Percentiles rank a stretch among this genome's conserved stretches.
phyloP scores from a whole-genome alignment of 2,797 vertebrate species.

The Paedocypris micromegethes region DNA sequence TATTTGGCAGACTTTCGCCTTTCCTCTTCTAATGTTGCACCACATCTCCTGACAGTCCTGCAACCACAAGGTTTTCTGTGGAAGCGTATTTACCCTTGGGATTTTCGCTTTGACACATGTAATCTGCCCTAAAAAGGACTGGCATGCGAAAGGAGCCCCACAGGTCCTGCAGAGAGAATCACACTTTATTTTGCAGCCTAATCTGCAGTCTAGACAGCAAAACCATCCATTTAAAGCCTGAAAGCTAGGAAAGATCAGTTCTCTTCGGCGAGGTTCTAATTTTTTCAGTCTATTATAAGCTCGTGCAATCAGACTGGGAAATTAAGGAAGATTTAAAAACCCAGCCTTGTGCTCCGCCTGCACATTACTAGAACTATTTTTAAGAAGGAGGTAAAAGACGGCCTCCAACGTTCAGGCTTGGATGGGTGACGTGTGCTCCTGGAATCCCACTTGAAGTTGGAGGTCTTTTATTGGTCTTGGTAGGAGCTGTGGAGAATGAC shows the following conservation, averaged over 20 bases:
- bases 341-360: not conserved
- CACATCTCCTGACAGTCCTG: not conserved
- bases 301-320: slow-evolving; percentile 46
- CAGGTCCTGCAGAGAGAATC: slow-evolving; percentile 62
- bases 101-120: slow-evolving; percentile 64
- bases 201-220: slow-evolving; percentile 72
- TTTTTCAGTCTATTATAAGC: slow-evolving; percentile 64
- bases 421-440: no score
- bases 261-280: slow-evolving; percentile 57
- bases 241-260: slow-evolving; percentile 61
- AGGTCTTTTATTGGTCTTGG: no score
- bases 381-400: slow-evolving; percentile 7
- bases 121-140: slow-evolving; percentile 75
- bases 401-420: not conserved
- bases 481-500: no score
- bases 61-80: slow-evolving; percentile 11
- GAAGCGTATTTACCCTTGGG: slow-evolving; percentile 60
- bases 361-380: slow-evolving; percentile 9
- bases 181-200: slow-evolving; percentile 53
- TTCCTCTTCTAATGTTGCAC: not conserved
- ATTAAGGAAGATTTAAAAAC: slow-evolving; percentile 53
- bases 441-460: no score
- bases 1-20: slow-evolving; percentile 7
- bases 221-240: slow-evolving; percentile 76
- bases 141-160: slow-evolving; percentile 64